Base-by-base conservation (phyloP, 2,888 invertebrate genomes). In the Drosophila macrospina region DNA sequence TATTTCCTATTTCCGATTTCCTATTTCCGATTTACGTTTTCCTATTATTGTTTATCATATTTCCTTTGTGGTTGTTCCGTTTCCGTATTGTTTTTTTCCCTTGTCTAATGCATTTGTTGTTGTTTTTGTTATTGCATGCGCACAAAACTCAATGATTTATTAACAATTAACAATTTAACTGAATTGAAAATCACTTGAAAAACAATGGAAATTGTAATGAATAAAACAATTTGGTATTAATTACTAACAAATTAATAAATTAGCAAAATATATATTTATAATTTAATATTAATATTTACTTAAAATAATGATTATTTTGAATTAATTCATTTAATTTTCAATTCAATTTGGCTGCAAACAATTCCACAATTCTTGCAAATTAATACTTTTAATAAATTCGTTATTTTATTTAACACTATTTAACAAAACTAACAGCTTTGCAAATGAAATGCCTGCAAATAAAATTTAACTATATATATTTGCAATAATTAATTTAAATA, bases 81-180 rank as follows among this genome's bases (percentile, higher is more conserved):
- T 47, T 39, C 11, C 34, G 26, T 32, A 41, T 56, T 37, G 16
- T 66, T 57, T 56, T 11, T 66, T 57, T 56, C 8, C 5, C 28
- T 37, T 32, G 41, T 13, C 45, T 66, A 51, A 78, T 80, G 70
- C 74, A 75, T 78, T 78, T 86, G 86, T 87, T 86, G 86, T 87
- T 86, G 86, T 89, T 88, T 79, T 76, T 86, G 89, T 86, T 87
- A 78, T 78, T 86, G 86, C 86, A 87, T 86, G 87, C 51, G 65
- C 78, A 74, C 52, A 15, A 16, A 41, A 34, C 13, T 39, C 30
- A 64, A 42, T 45, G 28, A 54, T 61, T 57, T 30, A 37, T 15
- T 6, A n/a, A 48, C 28, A 51, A 42, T 26, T 50, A 62, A 64
- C 36, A 37, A 56, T 7, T 26, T 45, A 44, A 20, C 20, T 20